Percentiles rank a stretch among this genome's conserved stretches.
Conservation (phyloP, 2,797 vertebrate genomes). For the Rhincodon typus region DNA sequence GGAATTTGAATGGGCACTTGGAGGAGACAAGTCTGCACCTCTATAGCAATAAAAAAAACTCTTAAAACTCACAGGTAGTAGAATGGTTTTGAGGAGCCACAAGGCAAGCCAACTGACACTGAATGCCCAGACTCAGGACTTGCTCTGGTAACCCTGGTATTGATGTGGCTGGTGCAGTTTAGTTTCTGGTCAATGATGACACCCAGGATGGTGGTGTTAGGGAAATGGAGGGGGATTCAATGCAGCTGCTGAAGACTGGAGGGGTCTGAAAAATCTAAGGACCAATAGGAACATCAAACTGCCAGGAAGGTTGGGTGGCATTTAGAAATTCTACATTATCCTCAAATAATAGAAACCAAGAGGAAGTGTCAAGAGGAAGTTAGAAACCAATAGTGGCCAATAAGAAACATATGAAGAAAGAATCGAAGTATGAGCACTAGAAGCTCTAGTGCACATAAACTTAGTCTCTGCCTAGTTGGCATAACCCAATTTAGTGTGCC, state of each 20-base stretch:
- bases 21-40: no score
- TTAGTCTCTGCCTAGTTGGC: constrained; percentile 38
- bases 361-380: constrained; percentile 41
- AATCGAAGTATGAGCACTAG: constrained; percentile 44
- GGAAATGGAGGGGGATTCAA: background rate
- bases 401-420: constrained; percentile 55
- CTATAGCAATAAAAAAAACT: no score
- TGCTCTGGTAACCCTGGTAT: background rate
- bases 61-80: background rate
- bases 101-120: background rate
- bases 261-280: background rate
- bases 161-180: background rate
- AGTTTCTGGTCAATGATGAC: background rate
- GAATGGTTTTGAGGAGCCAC: background rate
- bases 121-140: background rate
- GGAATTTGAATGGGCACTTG: no score
- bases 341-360: no score
- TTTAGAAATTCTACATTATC: constrained; percentile 44
- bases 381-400: constrained; percentile 28
- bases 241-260: background rate
- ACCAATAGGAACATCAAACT: background rate
- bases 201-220: background rate
- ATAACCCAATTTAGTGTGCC: constrained; percentile 38
- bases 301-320: constrained; percentile 40
- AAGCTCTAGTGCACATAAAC: constrained; percentile 42